Conservation (phyloP, 2,113 vertebrate genomes). For the Leuciscus idus region DNA sequence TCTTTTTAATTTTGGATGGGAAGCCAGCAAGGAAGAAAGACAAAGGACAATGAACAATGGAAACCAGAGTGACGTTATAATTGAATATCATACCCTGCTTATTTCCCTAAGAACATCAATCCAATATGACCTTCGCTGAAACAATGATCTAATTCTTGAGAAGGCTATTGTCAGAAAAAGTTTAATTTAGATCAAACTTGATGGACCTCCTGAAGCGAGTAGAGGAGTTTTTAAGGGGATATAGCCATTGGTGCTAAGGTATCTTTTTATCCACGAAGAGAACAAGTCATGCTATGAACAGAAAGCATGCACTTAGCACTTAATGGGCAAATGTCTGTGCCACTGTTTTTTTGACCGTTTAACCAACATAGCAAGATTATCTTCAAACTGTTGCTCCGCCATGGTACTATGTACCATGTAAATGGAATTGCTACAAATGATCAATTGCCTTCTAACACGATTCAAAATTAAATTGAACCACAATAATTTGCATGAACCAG, state of each 20-base stretch:
- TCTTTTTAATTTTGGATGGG: background rate
- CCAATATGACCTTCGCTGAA: background rate
- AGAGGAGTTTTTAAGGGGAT: background rate
- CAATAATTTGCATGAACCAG: background rate
- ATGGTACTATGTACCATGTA: background rate
- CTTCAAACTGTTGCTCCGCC: background rate
- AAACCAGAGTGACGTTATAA: slow-evolving; percentile 1
- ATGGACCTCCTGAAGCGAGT: background rate
- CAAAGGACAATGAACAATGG: slow-evolving; percentile 24
- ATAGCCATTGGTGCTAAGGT: background rate
- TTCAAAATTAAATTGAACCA: background rate
- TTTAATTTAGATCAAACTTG: background rate
- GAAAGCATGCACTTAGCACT: background rate
- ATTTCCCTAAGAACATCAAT: background rate
- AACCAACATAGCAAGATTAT: background rate
- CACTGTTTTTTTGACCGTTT: background rate
- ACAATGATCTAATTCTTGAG: slow-evolving; percentile 23
- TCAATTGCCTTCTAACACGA: background rate
- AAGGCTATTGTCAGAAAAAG: background rate
- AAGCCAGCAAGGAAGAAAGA: slow-evolving; percentile 14
- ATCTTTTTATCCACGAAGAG: background rate
- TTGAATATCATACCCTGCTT: slow-evolving; percentile 17
- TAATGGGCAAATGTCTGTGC: no score
- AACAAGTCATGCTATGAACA: background rate
- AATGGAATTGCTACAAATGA: background rate